Evolutionary conservation across 2,888 invertebrate species (phyloP), one percentile per base, ranked within the genome.

Genomic region (Andrena bucephala): DNA sequence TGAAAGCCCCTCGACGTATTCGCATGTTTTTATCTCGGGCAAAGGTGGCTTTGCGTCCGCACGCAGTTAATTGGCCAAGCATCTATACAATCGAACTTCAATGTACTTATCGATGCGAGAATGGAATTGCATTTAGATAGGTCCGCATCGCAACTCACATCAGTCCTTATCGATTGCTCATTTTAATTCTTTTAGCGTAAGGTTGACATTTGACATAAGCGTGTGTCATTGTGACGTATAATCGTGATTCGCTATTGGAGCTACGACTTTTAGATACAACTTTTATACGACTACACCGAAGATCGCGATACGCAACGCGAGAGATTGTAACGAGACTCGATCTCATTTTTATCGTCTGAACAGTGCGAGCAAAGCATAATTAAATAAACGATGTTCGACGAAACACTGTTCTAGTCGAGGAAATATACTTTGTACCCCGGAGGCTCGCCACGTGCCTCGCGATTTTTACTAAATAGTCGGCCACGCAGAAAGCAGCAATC

Each of bases 241-340:
- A 68, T 63, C 29, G 50, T 50, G 50, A 67, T 6, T 63, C 29
- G 50, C 33, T 33, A 67, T 6, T 36, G 7, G 1, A 20, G 31
- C 24, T 27, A n/a, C 42, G n/a, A 79, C 27, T 54, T 78, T 57
- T 67, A 54, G 42, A 62, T 71, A 62, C 6, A 77, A 31, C 8
- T 78, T 80, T 80, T 67, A 78, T 78, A 67, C 33, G 20, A 71
- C 48, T 33, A 6, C 54, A 4, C 24, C 20, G 65, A 36, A 1
- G 42, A 8, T 10, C 31, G n/a, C 60, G n/a, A 29, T 59, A n/a
- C n/a, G 31, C 2, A 33, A 20, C 48, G 2, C n/a, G 62, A 36
- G 48, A 63, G 20, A 36, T 36, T 70, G 16, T 24, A 48, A 24
- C 10, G 16, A 54, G 10, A 57, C 42, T 48, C 10, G 24, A 31